Base-by-base conservation (phyloP, 2,113 vertebrate genomes). In the Actinemys pallida region DNA sequence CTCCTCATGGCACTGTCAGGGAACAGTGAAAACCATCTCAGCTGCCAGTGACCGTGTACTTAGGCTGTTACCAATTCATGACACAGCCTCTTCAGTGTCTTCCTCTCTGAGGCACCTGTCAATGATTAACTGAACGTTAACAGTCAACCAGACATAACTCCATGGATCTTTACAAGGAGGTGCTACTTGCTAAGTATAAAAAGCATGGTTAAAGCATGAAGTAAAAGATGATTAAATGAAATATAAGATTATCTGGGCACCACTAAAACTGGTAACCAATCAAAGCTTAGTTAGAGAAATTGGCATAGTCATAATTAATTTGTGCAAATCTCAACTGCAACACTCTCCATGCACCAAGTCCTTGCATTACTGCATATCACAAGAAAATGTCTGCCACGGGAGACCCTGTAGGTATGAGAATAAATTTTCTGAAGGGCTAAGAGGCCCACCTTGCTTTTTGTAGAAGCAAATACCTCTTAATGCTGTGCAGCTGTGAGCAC, bases 161-260 rank as follows among this genome's bases (percentile, higher is more conserved):
- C 17, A 11, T 39, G 31, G 78, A 42, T 88, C n/a, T 65, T 87
- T 87, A 75, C 86, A 53, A 83, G 83, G 54, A 86, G 45, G 52
- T 49, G 85, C 47, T 53, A 52, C 85, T 83, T 69, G 54, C 87
- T 83, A 83, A 90, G 10, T 62, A 81, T 39, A 78, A n/a, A 81
- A 78, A 87, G 81, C 47, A 82, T 76, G 45, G 76, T 49, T 52
- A 78, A 78, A 62, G 27, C 27, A n/a, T 83, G 69, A 57, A 87
- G 72, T 56, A 79, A 78, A 87, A 83, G n/a, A 92, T 79, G 49
- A 87, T 87, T 87, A 88, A 87, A 83, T 87, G 65, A 92, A 87
- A 83, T 72, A 54, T 62, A 84, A 80, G 39, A 49, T 79, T 49
- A 53, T 56, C 86, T 78, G 17, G 49, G 78, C 24, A 72, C 47